Conservation (phyloP, 2,113 vertebrate genomes). For the Engystomops pustulosus region DNA sequence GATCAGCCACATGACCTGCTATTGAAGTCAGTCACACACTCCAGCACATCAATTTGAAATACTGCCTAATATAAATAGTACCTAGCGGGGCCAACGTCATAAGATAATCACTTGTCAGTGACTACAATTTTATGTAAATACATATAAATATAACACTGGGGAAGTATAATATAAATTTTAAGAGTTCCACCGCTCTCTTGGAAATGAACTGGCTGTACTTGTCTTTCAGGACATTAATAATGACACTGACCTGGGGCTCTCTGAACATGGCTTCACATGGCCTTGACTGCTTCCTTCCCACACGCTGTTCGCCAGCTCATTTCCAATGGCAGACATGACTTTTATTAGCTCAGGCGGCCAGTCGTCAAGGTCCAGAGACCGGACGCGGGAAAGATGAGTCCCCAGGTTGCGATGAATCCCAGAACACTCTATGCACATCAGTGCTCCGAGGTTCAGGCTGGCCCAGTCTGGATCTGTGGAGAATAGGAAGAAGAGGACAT, state of each 20-base stretch:
- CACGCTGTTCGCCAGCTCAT: constrained; percentile 92
- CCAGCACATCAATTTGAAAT: too few species aligned
- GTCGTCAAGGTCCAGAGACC: constrained; percentile 95
- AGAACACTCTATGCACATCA: constrained; percentile 98
- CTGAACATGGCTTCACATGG: constrained; percentile 81
- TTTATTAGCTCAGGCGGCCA: constrained; percentile 96
- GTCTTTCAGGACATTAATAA: background rate
- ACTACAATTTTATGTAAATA: too few species aligned
- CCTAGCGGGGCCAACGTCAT: too few species aligned
- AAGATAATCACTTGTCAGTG: too few species aligned
- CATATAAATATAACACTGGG: too few species aligned
- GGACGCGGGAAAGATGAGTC: constrained; percentile 92
- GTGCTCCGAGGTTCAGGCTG: constrained; percentile 93
- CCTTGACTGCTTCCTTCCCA: constrained; percentile 93
- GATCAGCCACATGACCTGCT: too few species aligned
- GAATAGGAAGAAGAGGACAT: background rate
- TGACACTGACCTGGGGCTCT: constrained; percentile 53
- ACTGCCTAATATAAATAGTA: too few species aligned
- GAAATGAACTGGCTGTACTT: background rate
- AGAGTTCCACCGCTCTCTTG: too few species aligned
- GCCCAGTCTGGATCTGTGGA: constrained; percentile 92
- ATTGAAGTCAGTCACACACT: too few species aligned
- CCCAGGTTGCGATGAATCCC: constrained; percentile 97
- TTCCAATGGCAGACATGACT: constrained; percentile 94
- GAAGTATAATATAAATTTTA: too few species aligned